Evolutionary conservation across 2,888 invertebrate genomes (phyloP).

Genomic region (Cynaeus angustus): DNA sequence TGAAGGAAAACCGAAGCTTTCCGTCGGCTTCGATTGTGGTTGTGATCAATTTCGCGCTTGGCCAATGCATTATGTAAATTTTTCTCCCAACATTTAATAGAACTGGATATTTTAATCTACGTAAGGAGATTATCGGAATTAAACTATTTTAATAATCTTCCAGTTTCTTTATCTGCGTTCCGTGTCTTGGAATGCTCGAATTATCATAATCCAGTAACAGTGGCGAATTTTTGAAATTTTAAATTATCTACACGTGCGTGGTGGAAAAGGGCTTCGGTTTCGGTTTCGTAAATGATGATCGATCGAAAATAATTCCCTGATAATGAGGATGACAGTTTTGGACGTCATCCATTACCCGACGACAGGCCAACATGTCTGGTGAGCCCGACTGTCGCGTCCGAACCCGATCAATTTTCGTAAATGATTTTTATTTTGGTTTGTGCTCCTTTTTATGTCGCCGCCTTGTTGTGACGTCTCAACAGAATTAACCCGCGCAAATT

Average conservation of each 20-base stretch:
- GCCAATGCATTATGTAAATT: constrained; percentile 43
- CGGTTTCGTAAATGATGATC: constrained; percentile 63
- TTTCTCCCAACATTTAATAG: constrained; percentile 39
- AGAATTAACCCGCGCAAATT: constrained; percentile 21
- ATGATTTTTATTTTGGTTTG: constrained; percentile 63
- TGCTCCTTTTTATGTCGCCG: constrained; percentile 52
- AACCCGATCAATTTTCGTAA: constrained; percentile 66
- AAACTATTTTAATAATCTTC: constrained; percentile 48
- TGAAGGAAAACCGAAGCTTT: neutral
- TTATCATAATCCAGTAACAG: constrained; percentile 40
- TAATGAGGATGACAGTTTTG: constrained; percentile 67
- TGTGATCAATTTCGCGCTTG: constrained; percentile 39
- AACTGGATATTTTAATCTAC: constrained; percentile 45
- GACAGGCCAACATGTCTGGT: constrained; percentile 65
- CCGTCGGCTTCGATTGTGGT: constrained; percentile 4
- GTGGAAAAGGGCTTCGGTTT: neutral
- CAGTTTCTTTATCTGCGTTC: constrained; percentile 30
- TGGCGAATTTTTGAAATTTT: constrained; percentile 34
- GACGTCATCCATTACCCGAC: constrained; percentile 65
- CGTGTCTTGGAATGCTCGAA: constrained; percentile 34
- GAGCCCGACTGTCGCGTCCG: constrained; percentile 58
- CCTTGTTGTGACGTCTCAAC: constrained; percentile 39
- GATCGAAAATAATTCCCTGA: constrained; percentile 64
- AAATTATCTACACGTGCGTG: neutral
- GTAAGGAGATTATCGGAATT: constrained; percentile 45